A percentile compares a stretch with the other conserved stretches of the same genome.
Conservation (phyloP, 2,113 vertebrate genomes). For the Neomonachus schauinslandi region DNA sequence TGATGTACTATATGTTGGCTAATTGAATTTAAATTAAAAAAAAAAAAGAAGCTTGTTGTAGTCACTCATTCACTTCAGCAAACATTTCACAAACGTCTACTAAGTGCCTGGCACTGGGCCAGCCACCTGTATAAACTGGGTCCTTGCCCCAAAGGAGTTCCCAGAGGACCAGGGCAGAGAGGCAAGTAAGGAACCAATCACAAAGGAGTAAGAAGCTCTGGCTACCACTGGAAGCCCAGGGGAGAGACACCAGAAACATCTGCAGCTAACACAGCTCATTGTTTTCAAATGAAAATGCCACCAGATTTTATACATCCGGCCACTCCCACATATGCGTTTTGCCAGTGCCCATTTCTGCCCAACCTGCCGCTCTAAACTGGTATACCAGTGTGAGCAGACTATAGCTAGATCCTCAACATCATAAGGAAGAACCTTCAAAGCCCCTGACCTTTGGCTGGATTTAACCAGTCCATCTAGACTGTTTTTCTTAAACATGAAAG, state of each 20-base stretch:
- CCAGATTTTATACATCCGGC: background rate
- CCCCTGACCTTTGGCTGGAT: constrained; percentile 14
- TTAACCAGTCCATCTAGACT: constrained; percentile 53
- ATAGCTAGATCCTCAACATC: background rate
- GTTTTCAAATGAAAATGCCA: background rate
- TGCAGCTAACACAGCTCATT: background rate
- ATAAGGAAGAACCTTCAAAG: background rate
- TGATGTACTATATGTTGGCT: background rate
- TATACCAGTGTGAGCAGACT: fast-evolving
- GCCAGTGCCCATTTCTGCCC: background rate
- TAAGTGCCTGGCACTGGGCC: background rate
- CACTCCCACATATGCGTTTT: background rate
- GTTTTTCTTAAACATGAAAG: constrained; percentile 67
- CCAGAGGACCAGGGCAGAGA: background rate
- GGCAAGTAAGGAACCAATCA: background rate
- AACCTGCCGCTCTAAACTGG: background rate
- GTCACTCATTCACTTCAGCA: background rate
- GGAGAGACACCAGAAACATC: background rate
- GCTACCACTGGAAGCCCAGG: background rate
- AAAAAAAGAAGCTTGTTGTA: background rate
- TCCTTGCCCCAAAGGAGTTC: background rate
- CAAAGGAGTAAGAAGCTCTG: background rate
- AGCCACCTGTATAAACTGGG: background rate
- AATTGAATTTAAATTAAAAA: background rate
- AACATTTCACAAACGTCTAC: background rate